A percentile compares a stretch with the other conserved stretches of the same genome.
Conservation (phyloP, 2,888 invertebrate species). For the Cancer borealis region DNA sequence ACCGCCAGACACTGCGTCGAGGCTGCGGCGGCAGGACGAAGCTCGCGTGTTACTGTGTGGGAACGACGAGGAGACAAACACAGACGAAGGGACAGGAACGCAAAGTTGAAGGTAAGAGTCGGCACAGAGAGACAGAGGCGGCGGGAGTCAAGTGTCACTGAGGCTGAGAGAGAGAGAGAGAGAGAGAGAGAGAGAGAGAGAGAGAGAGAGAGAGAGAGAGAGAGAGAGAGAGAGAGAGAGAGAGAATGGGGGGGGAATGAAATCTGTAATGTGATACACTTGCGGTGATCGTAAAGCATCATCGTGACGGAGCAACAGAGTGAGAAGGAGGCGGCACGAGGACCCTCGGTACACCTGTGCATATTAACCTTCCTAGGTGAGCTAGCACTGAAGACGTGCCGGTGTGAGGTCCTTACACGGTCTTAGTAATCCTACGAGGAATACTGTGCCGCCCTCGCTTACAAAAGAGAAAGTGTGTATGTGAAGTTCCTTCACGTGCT, state of each 20-base stretch:
- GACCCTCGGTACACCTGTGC: no score
- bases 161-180: background rate
- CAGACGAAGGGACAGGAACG: background rate
- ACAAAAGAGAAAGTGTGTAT: background rate
- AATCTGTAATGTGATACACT: no score
- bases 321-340: no score
- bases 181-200: background rate
- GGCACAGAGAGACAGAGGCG: background rate
- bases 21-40: background rate
- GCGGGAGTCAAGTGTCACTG: no score
- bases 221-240: no score
- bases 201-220: no score
- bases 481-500: background rate
- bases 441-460: no score
- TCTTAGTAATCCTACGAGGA: background rate
- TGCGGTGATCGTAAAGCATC: no score
- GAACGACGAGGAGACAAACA: background rate
- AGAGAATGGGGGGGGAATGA: no score
- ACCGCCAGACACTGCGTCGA: background rate
- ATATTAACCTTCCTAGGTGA: no score
- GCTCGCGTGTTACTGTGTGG: background rate
- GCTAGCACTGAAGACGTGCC: no score
- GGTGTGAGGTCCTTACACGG: background rate
- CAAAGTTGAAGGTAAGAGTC: background rate
- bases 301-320: no score